Conservation (phyloP, 2,888 invertebrate genomes). For the Thymelicus lineola region DNA sequence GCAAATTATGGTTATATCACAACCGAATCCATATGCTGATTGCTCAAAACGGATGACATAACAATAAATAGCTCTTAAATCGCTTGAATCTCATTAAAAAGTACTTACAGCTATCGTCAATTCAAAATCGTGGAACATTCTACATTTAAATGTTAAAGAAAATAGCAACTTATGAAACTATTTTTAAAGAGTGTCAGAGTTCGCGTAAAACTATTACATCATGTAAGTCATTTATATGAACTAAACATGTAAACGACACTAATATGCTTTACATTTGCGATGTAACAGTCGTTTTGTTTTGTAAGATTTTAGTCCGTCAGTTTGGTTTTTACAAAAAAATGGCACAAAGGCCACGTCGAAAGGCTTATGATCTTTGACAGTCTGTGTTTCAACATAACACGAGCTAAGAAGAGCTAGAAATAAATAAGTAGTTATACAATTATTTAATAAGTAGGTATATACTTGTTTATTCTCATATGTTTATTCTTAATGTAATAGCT, state of each 20-base stretch:
- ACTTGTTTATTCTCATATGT: too few species aligned
- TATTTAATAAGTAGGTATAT: too few species aligned
- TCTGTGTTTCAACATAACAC: slow-evolving; percentile 35
- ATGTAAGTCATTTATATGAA: slow-evolving; percentile 23
- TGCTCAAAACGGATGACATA: background rate
- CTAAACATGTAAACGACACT: slow-evolving; percentile 28
- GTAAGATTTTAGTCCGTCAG: slow-evolving; percentile 21
- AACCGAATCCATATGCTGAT: background rate
- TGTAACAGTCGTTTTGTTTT: slow-evolving; percentile 38
- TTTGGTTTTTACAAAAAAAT: slow-evolving; percentile 22
- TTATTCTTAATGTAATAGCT: too few species aligned
- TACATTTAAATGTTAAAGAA: slow-evolving; percentile 23
- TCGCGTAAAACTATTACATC: slow-evolving; percentile 29
- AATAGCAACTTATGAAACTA: slow-evolving; percentile 25
- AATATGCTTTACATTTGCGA: slow-evolving; percentile 17
- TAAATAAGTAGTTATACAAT: too few species aligned
- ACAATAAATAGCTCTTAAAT: background rate
- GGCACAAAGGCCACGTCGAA: background rate
- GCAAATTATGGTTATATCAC: slow-evolving; percentile 9
- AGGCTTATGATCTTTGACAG: background rate
- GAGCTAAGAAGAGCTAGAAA: too few species aligned
- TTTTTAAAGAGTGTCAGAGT: slow-evolving; percentile 37
- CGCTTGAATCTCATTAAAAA: slow-evolving; percentile 23
- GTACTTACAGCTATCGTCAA: slow-evolving; percentile 16
- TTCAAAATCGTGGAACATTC: slow-evolving; percentile 17